Evolutionary conservation across 2,113 vertebrate genomes (phyloP).

Genomic region (Microtus montanus): DNA sequence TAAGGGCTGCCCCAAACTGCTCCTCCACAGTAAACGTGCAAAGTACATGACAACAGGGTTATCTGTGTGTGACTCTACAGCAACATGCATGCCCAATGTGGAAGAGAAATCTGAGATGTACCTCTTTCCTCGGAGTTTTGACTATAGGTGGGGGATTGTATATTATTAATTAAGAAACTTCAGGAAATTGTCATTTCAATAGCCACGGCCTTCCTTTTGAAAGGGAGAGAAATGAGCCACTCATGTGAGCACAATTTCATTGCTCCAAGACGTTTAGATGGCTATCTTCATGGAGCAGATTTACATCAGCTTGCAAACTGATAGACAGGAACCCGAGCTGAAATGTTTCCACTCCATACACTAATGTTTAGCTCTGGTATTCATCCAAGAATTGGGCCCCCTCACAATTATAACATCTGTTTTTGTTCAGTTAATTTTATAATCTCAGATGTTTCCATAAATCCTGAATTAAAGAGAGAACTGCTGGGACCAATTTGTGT

Average conservation of each 20-base stretch:
- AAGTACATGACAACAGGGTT: not conserved
- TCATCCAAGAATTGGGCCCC: conserved; percentile 74
- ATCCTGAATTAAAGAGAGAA: conserved; percentile 81
- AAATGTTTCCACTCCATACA: conserved; percentile 76
- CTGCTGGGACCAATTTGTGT: conserved; percentile 78
- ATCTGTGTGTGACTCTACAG: not conserved
- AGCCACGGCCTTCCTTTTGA: conserved; percentile 48
- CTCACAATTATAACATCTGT: conserved; percentile 79
- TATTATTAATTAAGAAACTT: conserved; percentile 64
- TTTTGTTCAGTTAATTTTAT: conserved; percentile 82
- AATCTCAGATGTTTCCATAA: conserved; percentile 83
- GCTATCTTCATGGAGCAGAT: conserved; percentile 67
- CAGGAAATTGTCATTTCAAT: conserved; percentile 73
- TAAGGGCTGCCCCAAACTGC: not conserved
- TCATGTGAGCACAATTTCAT: conserved; percentile 69
- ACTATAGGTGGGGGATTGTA: conserved; percentile 52
- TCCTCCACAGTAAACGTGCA: conserved; percentile 26
- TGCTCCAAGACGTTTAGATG: conserved; percentile 74
- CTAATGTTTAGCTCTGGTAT: conserved; percentile 76
- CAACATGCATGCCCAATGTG: not conserved
- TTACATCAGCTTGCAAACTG: conserved; percentile 73
- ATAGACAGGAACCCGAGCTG: conserved; percentile 68
- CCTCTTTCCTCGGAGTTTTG: conserved; percentile 2
- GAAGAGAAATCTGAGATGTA: not conserved
- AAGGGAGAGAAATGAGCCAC: conserved; percentile 67